phyloP scores from a whole-genome alignment of 2,797 vertebrate genomes.

The Tokudaia muenninki region DNA sequence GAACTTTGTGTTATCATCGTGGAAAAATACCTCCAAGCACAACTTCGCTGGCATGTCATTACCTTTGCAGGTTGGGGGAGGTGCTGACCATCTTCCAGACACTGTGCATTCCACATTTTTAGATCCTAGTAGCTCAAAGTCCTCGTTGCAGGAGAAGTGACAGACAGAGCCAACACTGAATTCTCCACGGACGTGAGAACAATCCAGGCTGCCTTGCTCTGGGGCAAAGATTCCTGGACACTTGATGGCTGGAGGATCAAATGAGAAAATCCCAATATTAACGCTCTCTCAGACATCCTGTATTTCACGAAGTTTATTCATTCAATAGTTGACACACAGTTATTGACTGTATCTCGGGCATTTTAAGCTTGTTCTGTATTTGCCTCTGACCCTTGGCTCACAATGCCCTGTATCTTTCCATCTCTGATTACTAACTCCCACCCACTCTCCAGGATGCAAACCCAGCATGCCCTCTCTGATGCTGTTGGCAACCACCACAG shows the following conservation, averaged over 20 bases:
- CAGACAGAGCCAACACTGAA: constrained; percentile 89
- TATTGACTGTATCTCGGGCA: background rate
- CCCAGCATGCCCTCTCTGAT: background rate
- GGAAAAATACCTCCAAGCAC: background rate
- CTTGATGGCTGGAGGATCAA: constrained; percentile 85
- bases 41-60: background rate
- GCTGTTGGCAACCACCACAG: background rate
- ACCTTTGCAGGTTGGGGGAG: constrained; percentile 89
- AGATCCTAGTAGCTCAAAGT: constrained; percentile 87
- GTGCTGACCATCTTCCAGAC: constrained; percentile 89
- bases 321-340: background rate
- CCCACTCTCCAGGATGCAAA: background rate
- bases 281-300: background rate
- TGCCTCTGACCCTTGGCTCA: background rate
- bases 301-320: background rate
- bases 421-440: background rate
- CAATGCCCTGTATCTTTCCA: background rate
- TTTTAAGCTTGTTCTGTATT: background rate
- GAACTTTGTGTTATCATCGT: background rate
- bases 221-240: constrained; percentile 86
- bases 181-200: constrained; percentile 83
- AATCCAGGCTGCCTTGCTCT: constrained; percentile 84
- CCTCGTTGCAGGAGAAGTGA: constrained; percentile 88
- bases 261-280: constrained; percentile 16
- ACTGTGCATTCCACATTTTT: constrained; percentile 84